A percentile compares a stretch with the other conserved stretches of the same genome.
Conservation (phyloP, 2,888 invertebrate genomes). For the Oxytorus armatus region DNA sequence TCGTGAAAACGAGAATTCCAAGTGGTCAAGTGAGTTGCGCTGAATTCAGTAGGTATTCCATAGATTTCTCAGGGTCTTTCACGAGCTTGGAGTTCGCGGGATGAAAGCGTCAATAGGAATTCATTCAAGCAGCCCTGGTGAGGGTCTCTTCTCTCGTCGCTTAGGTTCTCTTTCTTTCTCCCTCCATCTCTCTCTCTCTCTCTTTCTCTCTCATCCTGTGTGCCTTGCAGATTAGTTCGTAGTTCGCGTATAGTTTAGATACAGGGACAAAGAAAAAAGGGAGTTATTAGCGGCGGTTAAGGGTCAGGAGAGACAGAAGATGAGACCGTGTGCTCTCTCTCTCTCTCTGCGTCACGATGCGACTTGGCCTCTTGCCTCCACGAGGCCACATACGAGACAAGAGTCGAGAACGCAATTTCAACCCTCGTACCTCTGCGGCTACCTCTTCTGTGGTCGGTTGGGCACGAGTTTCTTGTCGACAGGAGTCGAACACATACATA, state of each 20-base stretch:
- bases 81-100: neutral
- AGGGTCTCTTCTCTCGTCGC: slow-evolving; percentile 12
- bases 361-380: slow-evolving; percentile 43
- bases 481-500: slow-evolving; percentile 37
- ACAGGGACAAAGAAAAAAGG: slow-evolving; percentile 75
- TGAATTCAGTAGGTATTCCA: neutral
- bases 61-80: slow-evolving; percentile 16
- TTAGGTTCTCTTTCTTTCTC: slow-evolving; percentile 4
- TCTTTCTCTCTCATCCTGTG: slow-evolving; percentile 52
- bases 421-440: slow-evolving; percentile 51
- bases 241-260: slow-evolving; percentile 71
- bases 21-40: neutral
- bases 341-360: slow-evolving; percentile 50
- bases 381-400: slow-evolving; percentile 14
- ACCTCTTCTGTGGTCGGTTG: slow-evolving; percentile 42
- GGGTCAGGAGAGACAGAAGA: slow-evolving; percentile 74
- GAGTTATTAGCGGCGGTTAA: slow-evolving; percentile 78
- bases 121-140: slow-evolving; percentile 1
- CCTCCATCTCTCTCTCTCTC: slow-evolving; percentile 1
- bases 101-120: slow-evolving; percentile 44
- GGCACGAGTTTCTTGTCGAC: slow-evolving; percentile 53
- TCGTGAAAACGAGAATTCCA: slow-evolving; percentile 20
- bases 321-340: slow-evolving; percentile 70
- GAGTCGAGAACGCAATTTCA: slow-evolving; percentile 57
- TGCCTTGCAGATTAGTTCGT: slow-evolving; percentile 78